These are phyloP conservation scores for Irena cyanogastra DNA, from an alignment of 2,113 vertebrate genomes.

Conservation along the genomic window DNA sequence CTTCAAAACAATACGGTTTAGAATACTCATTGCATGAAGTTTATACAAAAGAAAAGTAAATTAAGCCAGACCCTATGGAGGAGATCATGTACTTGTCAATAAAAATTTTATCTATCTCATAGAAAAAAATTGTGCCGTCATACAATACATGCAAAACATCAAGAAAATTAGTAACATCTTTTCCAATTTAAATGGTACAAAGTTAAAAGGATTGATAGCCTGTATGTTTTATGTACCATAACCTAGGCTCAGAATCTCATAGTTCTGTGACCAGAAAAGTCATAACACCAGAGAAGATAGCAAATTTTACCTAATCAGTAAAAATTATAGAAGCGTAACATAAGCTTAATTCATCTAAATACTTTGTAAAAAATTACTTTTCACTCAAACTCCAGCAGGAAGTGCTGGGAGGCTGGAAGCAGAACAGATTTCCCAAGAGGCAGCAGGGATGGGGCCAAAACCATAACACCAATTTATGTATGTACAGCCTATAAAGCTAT, in stretches of 20 bases:
- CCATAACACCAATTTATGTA: background rate
- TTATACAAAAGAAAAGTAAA: background rate
- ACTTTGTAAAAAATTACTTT: background rate
- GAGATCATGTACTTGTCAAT: background rate
- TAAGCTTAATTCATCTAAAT: background rate
- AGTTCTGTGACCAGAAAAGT: background rate
- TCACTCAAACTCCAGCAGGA: background rate
- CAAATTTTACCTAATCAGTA: background rate
- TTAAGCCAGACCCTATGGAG: background rate
- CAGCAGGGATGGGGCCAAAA: background rate
- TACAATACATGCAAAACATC: background rate
- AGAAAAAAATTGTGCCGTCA: background rate
- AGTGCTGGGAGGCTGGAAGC: background rate
- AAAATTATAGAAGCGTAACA: background rate
- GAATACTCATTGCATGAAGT: background rate
- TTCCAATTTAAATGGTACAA: background rate
- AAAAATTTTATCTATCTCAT: background rate
- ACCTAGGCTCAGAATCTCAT: background rate
- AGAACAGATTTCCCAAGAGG: background rate
- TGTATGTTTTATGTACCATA: background rate
- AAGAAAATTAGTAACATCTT: background rate
- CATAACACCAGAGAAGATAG: accelerated
- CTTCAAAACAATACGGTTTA: background rate
- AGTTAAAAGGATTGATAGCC: background rate
- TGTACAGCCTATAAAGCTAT: background rate